Base-by-base conservation (phyloP, 2,797 vertebrate species). In the Neosilurus mollespiculum region DNA sequence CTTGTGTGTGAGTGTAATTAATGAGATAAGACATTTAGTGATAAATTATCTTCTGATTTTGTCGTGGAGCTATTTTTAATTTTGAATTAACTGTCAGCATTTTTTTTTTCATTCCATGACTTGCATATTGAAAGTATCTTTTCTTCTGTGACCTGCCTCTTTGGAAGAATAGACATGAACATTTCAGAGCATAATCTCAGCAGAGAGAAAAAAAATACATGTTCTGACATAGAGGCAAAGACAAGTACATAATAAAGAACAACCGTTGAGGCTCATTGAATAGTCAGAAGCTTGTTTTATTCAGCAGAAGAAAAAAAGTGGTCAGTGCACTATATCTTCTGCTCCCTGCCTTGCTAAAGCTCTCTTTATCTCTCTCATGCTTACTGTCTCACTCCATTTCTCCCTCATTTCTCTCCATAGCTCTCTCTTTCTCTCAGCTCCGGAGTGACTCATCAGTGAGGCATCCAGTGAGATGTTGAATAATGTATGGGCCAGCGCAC, bases 381-480 rank as follows among this genome's bases (percentile, higher is more conserved):
- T 81, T 53, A 66, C 37, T 80, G 61, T 76, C 58, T 30, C 6
- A 76, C 24, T 72, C 65, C 22, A 9, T 53, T 58, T n/a, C 67
- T 79, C 67, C 64, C 4, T 61, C 56, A 64, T 24, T 1, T 8
- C 54, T 24, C 43, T 70, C 15, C 64, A 56, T 61, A 8, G 15
- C 72, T 56, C 51, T 49, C 16, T 58, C 62, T 54, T 24, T 69
- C 49, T 70, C 65, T 70, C 80, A 72, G 70, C 73, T 79, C 73
- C 24, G 37, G 16, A 65, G 59, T 81, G 75, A 81, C 84, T 86
- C 86, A 88, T 87, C 86, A 84, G 78, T 54, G 15, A 86, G 70
- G 83, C 83, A 86, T 86, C 82, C 81, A 87, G 84, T 49, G 71
- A 84, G 81, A 85, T 85, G 64, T 70, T 88, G 81, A 88, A 88